Evolutionary conservation across 2,888 invertebrate genomes (phyloP).

Genomic region (Osmoderma eremita): DNA sequence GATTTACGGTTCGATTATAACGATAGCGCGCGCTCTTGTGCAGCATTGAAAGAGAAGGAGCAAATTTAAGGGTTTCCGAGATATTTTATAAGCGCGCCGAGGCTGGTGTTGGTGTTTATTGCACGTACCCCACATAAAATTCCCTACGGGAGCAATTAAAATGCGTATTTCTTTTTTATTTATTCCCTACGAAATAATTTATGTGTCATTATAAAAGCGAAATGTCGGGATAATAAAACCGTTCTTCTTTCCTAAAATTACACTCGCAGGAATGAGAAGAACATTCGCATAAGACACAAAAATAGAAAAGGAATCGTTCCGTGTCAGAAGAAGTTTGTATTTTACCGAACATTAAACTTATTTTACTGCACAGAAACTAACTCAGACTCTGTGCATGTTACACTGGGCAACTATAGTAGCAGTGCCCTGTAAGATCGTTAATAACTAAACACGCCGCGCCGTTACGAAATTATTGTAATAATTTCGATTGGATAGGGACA

Average conservation of each 20-base stretch:
- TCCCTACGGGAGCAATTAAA: constrained; percentile 6
- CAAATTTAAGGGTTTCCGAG: constrained; percentile 8
- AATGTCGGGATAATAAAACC: too few relatives aligned
- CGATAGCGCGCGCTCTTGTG: background rate
- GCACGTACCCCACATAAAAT: constrained; percentile 10
- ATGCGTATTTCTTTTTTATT: background rate
- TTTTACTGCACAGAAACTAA: too few relatives aligned
- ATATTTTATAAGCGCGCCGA: constrained; percentile 19
- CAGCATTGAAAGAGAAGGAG: background rate
- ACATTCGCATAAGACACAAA: too few relatives aligned
- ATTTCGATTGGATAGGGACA: background rate
- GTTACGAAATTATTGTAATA: constrained; percentile 4
- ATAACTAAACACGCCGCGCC: background rate
- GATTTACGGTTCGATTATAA: constrained; percentile 33
- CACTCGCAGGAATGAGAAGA: too few relatives aligned
- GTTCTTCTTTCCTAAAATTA: too few relatives aligned
- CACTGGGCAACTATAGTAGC: background rate
- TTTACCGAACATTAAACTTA: too few relatives aligned
- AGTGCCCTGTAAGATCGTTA: constrained; percentile 1
- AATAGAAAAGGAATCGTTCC: too few relatives aligned
- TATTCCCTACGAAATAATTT: background rate
- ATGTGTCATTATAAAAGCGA: background rate
- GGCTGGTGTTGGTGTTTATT: constrained; percentile 18
- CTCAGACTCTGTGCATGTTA: too few relatives aligned
- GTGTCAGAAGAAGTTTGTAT: too few relatives aligned